These are phyloP conservation scores for Syrphus vitripennis DNA, from an alignment of 2,888 invertebrate species.

Conservation along the genomic window DNA sequence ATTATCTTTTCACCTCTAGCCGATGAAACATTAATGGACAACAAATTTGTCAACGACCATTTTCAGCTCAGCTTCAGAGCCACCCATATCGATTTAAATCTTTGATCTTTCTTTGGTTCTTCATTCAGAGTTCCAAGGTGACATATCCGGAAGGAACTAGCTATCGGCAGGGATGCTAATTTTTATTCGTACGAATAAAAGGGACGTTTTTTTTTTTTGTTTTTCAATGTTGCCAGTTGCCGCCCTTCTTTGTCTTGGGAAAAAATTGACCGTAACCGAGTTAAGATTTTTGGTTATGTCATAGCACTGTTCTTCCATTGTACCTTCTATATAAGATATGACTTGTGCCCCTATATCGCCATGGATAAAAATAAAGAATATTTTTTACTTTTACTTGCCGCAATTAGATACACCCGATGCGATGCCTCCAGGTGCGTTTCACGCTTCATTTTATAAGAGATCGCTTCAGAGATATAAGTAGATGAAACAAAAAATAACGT, in stretches of 20 bases:
- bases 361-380: neutral
- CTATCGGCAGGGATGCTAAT: slow-evolving; percentile 62
- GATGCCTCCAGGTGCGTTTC: slow-evolving; percentile 81
- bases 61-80: slow-evolving; percentile 14
- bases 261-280: slow-evolving; percentile 58
- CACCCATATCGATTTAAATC: slow-evolving; percentile 59
- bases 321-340: neutral
- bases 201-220: slow-evolving; percentile 4
- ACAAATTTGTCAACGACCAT: slow-evolving; percentile 63
- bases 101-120: neutral
- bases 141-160: slow-evolving; percentile 68
- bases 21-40: slow-evolving; percentile 39
- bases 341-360: slow-evolving; percentile 53
- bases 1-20: neutral
- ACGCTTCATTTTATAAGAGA: slow-evolving; percentile 76
- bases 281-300: slow-evolving; percentile 60
- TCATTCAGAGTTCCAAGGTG: slow-evolving; percentile 47
- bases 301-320: slow-evolving; percentile 48
- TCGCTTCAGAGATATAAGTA: slow-evolving; percentile 58
- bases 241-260: slow-evolving; percentile 34
- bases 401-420: slow-evolving; percentile 78
- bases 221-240: slow-evolving; percentile 30
- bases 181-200: slow-evolving; percentile 26
- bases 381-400: slow-evolving; percentile 76
- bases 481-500: slow-evolving; percentile 24